Percentiles rank a stretch among this genome's conserved stretches.
These are phyloP conservation scores for Penaeus vannamei DNA, from an alignment of 1,140 invertebrate genomes.

Conservation along the genomic window DNA sequence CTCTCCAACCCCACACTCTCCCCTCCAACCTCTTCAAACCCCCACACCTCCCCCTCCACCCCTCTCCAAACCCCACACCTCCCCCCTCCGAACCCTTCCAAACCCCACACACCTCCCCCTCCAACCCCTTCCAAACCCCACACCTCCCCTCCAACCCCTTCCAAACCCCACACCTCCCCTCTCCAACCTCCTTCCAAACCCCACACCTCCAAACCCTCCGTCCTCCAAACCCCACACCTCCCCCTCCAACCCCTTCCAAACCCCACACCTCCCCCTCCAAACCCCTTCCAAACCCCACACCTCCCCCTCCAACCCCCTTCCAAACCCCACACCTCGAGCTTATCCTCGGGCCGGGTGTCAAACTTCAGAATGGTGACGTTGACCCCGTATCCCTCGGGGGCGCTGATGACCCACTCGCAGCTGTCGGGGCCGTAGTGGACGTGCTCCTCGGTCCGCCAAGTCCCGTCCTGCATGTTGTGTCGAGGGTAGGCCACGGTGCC, in stretches of 20 bases:
- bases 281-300: neutral
- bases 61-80: no score
- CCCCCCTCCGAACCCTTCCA: no score
- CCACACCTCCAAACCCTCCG: neutral
- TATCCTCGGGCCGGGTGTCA: conserved; percentile 45
- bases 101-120: no score
- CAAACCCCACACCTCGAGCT: neutral
- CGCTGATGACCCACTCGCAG: conserved; percentile 48
- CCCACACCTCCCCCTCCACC: no score
- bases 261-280: neutral
- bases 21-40: no score
- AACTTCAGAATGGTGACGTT: conserved; percentile 49
- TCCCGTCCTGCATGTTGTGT: conserved; percentile 29
- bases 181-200: no score
- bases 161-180: no score
- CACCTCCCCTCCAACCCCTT: no score
- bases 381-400: conserved; percentile 48
- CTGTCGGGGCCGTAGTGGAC: conserved; percentile 46
- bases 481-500: conserved; percentile 37
- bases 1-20: no score
- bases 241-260: neutral
- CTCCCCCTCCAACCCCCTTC: neutral
- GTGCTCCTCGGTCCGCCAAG: neutral
- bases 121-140: no score
- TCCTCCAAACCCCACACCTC: neutral